Percentiles rank a stretch among this genome's conserved stretches.
Conservation (phyloP, 1,140 invertebrate species). For the Hyles euphorbiae region DNA sequence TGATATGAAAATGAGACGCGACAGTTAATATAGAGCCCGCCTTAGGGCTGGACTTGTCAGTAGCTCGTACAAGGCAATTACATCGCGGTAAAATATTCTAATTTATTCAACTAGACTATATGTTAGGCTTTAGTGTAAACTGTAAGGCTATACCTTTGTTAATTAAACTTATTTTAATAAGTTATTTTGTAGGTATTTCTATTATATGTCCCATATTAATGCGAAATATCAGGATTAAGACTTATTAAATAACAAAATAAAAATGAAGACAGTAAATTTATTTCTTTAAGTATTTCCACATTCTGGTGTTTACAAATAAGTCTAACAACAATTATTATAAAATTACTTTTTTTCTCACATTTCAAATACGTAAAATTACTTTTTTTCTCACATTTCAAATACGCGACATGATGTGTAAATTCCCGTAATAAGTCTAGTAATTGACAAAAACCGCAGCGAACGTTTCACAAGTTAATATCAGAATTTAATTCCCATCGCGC, state of each 20-base stretch:
- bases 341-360: too few species aligned
- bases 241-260: too few species aligned
- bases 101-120: conserved; percentile 6
- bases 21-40: not conserved
- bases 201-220: too few species aligned
- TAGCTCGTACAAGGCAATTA: conserved; percentile 6
- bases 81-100: conserved; percentile 10
- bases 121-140: too few species aligned
- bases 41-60: not conserved
- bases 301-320: too few species aligned
- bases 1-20: conserved; percentile 5
- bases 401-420: not conserved
- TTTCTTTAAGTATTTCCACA: too few species aligned
- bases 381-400: not conserved
- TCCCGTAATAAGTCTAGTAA: conserved; percentile 2
- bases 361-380: not conserved
- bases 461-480: conserved; percentile 40
- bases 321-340: too few species aligned
- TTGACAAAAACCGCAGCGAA: conserved; percentile 19
- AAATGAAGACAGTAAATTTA: too few species aligned
- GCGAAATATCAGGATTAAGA: too few species aligned
- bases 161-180: too few species aligned
- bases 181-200: too few species aligned
- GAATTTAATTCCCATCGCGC: conserved; percentile 42
- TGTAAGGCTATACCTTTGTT: too few species aligned